Percentiles rank a stretch among this genome's conserved stretches.
Conservation (phyloP, 2,113 vertebrate genomes). For the Alectura lathami region DNA sequence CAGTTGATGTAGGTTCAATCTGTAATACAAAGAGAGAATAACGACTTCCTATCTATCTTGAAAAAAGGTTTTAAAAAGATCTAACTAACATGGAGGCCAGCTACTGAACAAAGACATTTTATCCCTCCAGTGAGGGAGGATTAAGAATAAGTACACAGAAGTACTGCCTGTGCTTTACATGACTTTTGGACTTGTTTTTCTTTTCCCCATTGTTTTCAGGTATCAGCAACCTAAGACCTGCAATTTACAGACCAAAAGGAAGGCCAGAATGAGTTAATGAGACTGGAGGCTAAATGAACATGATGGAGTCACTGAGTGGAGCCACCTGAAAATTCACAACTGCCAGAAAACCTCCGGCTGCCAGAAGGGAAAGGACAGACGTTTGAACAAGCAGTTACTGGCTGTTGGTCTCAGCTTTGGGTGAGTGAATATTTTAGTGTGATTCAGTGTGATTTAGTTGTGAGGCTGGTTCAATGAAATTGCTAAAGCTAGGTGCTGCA, state of each 20-base stretch:
- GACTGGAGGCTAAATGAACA: background rate
- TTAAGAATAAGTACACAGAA: background rate
- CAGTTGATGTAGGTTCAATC: background rate
- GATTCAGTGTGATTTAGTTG: background rate
- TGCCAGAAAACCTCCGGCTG: background rate
- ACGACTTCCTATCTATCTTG: background rate
- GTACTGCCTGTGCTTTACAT: background rate
- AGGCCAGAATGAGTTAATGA: background rate
- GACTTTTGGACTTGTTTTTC: background rate
- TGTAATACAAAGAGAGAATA: background rate
- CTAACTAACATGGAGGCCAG: background rate
- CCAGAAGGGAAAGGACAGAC: background rate
- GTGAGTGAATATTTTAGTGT: background rate
- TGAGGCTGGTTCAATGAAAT: background rate
- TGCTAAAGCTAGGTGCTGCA: rapidly evolving
- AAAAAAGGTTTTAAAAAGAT: background rate
- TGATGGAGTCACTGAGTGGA: background rate
- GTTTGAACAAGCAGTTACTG: background rate
- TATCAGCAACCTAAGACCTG: background rate
- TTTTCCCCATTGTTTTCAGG: background rate
- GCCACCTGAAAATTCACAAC: background rate
- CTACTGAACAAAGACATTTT: background rate
- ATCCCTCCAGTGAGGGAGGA: background rate
- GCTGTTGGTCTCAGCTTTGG: background rate
- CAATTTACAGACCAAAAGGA: background rate